Evolutionary conservation across 37 sponge, comb jelly and placozoan species (phyloP).

Genomic region (Halichondria panicea): DNA sequence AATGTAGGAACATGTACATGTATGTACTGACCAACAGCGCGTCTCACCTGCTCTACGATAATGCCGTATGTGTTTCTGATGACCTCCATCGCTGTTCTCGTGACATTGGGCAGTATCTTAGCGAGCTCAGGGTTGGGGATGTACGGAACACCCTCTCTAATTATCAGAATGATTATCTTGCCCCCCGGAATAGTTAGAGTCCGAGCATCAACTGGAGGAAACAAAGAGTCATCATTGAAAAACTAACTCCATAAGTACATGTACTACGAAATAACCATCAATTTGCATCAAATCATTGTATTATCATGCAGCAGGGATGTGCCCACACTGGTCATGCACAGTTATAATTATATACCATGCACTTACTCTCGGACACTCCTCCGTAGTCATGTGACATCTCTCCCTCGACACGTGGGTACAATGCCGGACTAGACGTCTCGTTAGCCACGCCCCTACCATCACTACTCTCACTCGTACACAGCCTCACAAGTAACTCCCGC

Average conservation of each 20-base stretch:
- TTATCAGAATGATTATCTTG: neutral
- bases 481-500: constrained; percentile 4
- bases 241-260: too few species aligned
- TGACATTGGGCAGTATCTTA: constrained; percentile 35
- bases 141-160: constrained; percentile 15
- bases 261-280: too few species aligned
- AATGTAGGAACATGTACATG: neutral
- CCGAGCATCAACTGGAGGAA: constrained; percentile 26
- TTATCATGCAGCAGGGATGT: too few species aligned
- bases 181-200: constrained; percentile 24
- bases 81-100: constrained; percentile 29
- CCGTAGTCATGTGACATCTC: neutral
- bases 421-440: too few species aligned
- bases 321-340: too few species aligned
- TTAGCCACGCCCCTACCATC: too few species aligned
- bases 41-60: constrained; percentile 24
- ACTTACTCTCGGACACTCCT: too few species aligned
- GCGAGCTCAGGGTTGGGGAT: constrained; percentile 46
- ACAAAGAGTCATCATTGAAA: neutral
- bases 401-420: neutral
- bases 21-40: neutral
- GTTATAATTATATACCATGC: too few species aligned
- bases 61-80: constrained; percentile 44
- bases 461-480: neutral
- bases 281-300: too few species aligned